Conservation (phyloP, 2,797 vertebrate genomes). For the Microhierax caerulescens region DNA sequence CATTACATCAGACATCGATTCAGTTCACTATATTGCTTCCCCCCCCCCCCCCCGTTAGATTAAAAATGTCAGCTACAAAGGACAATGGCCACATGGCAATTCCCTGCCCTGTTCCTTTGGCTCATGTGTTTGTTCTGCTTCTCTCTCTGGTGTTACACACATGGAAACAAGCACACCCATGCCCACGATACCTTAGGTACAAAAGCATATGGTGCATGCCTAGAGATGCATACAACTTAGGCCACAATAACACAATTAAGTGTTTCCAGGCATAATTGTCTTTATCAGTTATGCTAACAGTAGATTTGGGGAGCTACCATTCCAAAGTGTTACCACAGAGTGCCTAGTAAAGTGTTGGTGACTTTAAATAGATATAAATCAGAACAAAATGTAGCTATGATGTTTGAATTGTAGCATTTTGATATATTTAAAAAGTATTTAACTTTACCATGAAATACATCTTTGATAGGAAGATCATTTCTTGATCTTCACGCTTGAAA, state of each 20-base stretch:
- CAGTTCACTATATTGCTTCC: background rate
- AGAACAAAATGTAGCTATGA: background rate
- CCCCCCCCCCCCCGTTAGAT: background rate
- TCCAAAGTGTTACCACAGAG: background rate
- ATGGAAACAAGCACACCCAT: background rate
- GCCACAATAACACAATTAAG: background rate
- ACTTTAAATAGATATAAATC: background rate
- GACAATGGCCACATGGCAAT: background rate
- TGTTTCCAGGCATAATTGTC: conserved; percentile 24
- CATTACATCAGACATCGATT: background rate
- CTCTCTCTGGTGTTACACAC: background rate
- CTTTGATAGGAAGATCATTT: background rate
- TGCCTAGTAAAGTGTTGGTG: background rate
- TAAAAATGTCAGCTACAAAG: background rate
- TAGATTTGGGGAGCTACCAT: background rate
- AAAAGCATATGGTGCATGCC: background rate
- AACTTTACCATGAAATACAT: background rate
- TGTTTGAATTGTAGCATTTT: background rate
- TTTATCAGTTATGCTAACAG: conserved; percentile 12
- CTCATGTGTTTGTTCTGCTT: background rate
- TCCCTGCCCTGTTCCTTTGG: background rate
- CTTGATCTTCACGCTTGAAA: background rate
- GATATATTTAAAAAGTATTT: background rate
- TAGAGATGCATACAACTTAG: background rate
- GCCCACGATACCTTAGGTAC: background rate